Evolutionary conservation across 2,113 vertebrate species (phyloP).

Genomic region (Hystrix cristata): DNA sequence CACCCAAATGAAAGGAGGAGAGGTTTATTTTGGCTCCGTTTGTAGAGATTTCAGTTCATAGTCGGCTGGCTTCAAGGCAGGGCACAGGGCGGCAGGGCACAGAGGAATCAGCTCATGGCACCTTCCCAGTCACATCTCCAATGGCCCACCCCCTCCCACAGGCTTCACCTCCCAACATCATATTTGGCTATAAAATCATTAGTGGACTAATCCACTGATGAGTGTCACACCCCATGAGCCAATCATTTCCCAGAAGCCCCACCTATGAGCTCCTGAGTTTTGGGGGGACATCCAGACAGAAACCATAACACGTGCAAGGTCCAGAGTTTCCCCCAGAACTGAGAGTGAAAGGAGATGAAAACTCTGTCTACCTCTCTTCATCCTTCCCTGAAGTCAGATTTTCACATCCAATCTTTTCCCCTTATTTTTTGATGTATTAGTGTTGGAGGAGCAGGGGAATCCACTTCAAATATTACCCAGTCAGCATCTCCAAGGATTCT

Average conservation of each 20-base stretch:
- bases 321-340: not conserved
- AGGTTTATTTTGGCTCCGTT: not conserved
- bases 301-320: not conserved
- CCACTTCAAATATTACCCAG: not conserved
- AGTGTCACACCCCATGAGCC: not conserved
- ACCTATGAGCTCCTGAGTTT: not conserved
- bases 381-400: not conserved
- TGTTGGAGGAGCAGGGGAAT: not conserved
- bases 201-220: not conserved
- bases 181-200: not conserved
- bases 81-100: not conserved
- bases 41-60: not conserved
- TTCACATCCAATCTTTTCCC: not conserved
- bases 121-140: not conserved
- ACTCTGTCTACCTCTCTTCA: not conserved
- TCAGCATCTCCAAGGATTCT: not conserved
- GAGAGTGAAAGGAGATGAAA: no score
- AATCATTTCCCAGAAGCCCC: not conserved
- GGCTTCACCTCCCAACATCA: not conserved
- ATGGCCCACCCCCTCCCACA: not conserved
- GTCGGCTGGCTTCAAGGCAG: not conserved
- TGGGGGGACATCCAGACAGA: not conserved
- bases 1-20: not conserved
- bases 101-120: not conserved
- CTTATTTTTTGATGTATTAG: not conserved